Percentiles rank a stretch among this genome's conserved stretches.
These are phyloP conservation scores for Xiphophorus birchmanni DNA, from an alignment of 2,797 vertebrate species.

Conservation along the genomic window DNA sequence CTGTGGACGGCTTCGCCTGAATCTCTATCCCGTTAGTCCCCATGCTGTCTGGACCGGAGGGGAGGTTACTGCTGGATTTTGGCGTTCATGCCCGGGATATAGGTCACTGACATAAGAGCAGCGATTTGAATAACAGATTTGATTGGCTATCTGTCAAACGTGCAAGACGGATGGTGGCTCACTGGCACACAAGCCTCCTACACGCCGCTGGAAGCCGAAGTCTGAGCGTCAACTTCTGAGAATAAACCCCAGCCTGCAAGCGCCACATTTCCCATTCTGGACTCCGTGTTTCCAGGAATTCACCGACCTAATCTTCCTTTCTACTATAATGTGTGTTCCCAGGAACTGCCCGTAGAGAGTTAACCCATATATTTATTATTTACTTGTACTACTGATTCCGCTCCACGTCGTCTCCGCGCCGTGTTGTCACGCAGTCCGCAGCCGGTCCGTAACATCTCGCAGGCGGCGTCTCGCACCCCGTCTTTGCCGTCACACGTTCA, in stretches of 20 bases:
- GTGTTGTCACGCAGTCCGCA: conserved; percentile 27
- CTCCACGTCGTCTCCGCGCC: conserved; percentile 34
- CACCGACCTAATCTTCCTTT: conserved; percentile 27
- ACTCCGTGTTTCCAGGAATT: conserved; percentile 42
- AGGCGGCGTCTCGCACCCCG: conserved; percentile 35
- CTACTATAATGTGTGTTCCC: conserved; percentile 10
- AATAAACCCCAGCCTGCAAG: conserved; percentile 21
- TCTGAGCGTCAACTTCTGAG: conserved; percentile 59
- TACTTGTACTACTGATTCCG: conserved; percentile 42
- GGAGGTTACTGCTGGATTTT: conserved; percentile 63
- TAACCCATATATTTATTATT: conserved; percentile 49
- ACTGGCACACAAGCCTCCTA: conserved; percentile 31
- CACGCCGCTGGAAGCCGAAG: conserved; percentile 29
- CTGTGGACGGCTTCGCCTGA: conserved; percentile 56
- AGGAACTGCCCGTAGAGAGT: conserved; percentile 13
- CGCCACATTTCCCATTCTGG: conserved; percentile 42
- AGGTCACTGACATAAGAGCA: conserved; percentile 67
- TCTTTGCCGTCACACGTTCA: conserved; percentile 43
- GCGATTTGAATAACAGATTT: conserved; percentile 57
- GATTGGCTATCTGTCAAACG: conserved; percentile 62
- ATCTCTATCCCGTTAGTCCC: conserved; percentile 71
- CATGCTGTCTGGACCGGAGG: conserved; percentile 66
- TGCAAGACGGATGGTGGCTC: conserved; percentile 19
- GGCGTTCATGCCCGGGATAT: conserved; percentile 68
- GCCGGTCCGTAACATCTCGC: conserved; percentile 47